These are phyloP conservation scores for Cryptocephalus moraei DNA, from an alignment of 2,888 invertebrate genomes.

Conservation along the genomic window DNA sequence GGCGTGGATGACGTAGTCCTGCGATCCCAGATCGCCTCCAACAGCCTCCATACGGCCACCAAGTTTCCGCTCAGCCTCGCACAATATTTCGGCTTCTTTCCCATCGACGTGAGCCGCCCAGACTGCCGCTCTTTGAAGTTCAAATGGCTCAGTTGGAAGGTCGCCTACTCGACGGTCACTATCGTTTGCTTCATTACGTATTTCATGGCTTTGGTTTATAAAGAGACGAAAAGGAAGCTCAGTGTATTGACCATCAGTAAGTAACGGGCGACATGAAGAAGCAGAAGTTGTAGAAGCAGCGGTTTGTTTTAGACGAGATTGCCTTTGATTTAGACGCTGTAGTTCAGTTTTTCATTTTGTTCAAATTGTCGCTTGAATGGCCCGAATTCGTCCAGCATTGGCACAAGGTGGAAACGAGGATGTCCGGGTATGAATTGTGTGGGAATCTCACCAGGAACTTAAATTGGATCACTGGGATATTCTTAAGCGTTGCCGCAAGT, in stretches of 20 bases:
- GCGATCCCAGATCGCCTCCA: too few species aligned
- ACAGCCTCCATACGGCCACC: not conserved
- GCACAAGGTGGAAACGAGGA: conserved; percentile 12
- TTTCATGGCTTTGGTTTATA: not conserved
- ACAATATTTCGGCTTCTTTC: conserved; percentile 1
- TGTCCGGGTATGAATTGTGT: conserved; percentile 1
- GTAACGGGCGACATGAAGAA: too few species aligned
- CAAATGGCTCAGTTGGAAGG: not conserved
- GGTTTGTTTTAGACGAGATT: conserved; percentile 1
- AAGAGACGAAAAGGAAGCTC: too few species aligned
- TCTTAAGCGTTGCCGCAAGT: conserved; percentile 4
- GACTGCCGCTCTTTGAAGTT: not conserved
- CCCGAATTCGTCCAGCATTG: conserved; percentile 17
- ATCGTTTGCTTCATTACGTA: not conserved
- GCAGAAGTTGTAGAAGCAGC: too few species aligned
- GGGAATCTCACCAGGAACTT: conserved; percentile 6
- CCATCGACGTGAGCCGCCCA: not conserved
- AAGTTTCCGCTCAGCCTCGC: not conserved
- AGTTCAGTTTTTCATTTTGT: conserved; percentile 6
- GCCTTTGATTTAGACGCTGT: conserved; percentile 8
- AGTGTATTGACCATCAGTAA: too few species aligned
- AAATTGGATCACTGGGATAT: not conserved
- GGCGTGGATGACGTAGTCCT: too few species aligned
- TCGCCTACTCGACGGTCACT: not conserved
- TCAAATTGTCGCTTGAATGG: conserved; percentile 15